Conservation (phyloP, 2,797 vertebrate species). For the Sparus aurata region DNA sequence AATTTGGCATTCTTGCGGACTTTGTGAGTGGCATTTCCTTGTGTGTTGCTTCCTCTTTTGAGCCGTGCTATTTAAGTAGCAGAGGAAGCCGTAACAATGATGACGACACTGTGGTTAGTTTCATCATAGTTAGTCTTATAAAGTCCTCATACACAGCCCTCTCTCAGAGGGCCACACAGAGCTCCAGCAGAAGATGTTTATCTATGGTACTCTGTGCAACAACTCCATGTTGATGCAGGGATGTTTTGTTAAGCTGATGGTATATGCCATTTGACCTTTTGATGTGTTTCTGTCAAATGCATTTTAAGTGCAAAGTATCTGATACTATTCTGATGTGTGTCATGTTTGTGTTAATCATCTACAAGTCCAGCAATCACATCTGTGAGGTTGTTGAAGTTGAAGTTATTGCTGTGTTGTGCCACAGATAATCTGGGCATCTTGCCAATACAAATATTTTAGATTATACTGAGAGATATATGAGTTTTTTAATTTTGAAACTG, state of each 20-base stretch:
- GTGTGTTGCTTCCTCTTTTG: too few relatives aligned
- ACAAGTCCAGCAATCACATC: neutral
- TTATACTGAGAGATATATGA: neutral
- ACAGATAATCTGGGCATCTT: neutral
- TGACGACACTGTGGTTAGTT: neutral
- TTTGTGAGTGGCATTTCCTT: too few relatives aligned
- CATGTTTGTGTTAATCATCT: neutral
- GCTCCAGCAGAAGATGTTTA: neutral
- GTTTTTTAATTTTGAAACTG: neutral
- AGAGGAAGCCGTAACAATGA: neutral
- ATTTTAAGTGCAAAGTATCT: neutral
- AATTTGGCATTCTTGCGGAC: too few relatives aligned
- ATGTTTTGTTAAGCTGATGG: neutral
- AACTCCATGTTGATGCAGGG: neutral
- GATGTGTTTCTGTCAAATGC: neutral
- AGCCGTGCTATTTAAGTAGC: too few relatives aligned
- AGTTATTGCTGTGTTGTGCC: neutral
- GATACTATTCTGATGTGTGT: neutral
- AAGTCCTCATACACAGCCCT: neutral
- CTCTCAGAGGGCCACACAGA: slow-evolving; percentile 3
- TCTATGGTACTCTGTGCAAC: neutral
- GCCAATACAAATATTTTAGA: neutral
- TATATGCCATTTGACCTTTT: neutral
- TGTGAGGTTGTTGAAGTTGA: neutral
- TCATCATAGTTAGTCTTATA: neutral